phyloP scores from a whole-genome alignment of 1,140 invertebrate species.

The Spodoptera litura region DNA sequence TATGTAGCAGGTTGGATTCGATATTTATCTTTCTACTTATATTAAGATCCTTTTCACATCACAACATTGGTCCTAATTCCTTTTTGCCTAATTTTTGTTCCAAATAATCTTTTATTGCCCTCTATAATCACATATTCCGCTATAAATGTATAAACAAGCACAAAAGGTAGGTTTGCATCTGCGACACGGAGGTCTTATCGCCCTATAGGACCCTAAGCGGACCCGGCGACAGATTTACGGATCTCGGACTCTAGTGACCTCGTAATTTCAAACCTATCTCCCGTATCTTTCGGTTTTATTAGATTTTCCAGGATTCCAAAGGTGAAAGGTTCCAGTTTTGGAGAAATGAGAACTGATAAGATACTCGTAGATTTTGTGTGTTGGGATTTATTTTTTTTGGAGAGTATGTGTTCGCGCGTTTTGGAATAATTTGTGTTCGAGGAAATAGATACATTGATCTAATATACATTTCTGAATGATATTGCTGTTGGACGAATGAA shows the following conservation, averaged over 20 bases:
- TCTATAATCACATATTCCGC: conserved; percentile 18
- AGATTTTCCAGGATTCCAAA: conserved; percentile 33
- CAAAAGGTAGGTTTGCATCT: conserved; percentile 32
- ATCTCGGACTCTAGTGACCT: conserved; percentile 43
- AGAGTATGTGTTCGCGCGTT: background rate
- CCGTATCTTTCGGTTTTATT: conserved; percentile 40
- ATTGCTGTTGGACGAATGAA: too few relatives aligned
- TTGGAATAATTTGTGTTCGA: background rate
- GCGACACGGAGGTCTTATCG: conserved; percentile 26
- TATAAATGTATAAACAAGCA: conserved; percentile 24
- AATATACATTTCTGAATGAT: too few relatives aligned
- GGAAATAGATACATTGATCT: too few relatives aligned
- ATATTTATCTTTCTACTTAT: too few relatives aligned
- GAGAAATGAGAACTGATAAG: conserved; percentile 29
- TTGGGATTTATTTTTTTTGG: conserved; percentile 4
- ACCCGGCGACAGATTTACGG: conserved; percentile 52
- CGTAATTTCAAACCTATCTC: conserved; percentile 49
- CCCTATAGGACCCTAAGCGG: conserved; percentile 10
- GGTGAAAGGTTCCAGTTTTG: conserved; percentile 40
- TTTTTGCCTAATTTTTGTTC: background rate
- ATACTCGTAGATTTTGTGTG: conserved; percentile 26
- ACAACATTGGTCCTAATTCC: background rate
- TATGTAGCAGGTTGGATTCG: too few relatives aligned
- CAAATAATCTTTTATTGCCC: background rate
- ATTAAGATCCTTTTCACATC: background rate